A percentile compares a stretch with the other conserved stretches of the same genome.
Evolutionary conservation across 2,888 invertebrate species (phyloP).

Genomic region (Salpingus planirostris): DNA sequence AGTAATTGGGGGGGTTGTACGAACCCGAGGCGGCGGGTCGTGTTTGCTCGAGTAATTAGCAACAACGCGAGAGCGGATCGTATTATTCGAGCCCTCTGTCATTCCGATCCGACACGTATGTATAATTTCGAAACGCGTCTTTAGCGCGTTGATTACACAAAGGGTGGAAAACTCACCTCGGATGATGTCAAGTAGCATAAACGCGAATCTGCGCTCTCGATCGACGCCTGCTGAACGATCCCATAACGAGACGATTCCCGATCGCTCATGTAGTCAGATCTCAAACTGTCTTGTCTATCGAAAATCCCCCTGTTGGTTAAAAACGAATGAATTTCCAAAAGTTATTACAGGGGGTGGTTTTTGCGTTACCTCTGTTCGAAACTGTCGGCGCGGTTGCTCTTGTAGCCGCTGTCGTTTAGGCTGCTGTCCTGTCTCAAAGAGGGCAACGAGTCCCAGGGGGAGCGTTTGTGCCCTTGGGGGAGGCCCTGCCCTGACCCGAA

Average conservation of each 20-base stretch:
- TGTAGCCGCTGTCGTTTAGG: constrained; percentile 79
- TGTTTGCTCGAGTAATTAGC: too few species aligned
- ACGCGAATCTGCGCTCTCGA: constrained; percentile 89
- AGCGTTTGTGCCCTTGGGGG: constrained; percentile 56
- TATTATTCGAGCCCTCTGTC: too few species aligned
- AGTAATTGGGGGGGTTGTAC: too few species aligned
- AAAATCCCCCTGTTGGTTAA: constrained; percentile 61
- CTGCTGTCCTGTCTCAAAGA: constrained; percentile 78
- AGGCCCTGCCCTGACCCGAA: constrained; percentile 49
- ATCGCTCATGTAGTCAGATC: constrained; percentile 86
- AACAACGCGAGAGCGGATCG: too few species aligned
- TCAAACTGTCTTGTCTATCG: constrained; percentile 81
- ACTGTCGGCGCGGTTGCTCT: constrained; percentile 77
- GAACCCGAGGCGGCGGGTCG: too few species aligned
- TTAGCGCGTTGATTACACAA: too few species aligned
- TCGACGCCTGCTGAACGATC: constrained; percentile 87
- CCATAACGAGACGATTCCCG: constrained; percentile 76
- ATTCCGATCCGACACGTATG: too few species aligned
- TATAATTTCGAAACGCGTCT: too few species aligned
- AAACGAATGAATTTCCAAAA: background rate
- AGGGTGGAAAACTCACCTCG: constrained; percentile 89
- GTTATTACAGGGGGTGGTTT: too few species aligned
- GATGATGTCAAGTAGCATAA: constrained; percentile 91
- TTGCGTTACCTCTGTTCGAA: constrained; percentile 82
- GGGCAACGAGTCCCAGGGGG: constrained; percentile 82